Percentiles rank a stretch among this genome's conserved stretches.
These are phyloP conservation scores for Eupithecia subfuscata DNA, from an alignment of 2,888 invertebrate species.

Conservation along the genomic window DNA sequence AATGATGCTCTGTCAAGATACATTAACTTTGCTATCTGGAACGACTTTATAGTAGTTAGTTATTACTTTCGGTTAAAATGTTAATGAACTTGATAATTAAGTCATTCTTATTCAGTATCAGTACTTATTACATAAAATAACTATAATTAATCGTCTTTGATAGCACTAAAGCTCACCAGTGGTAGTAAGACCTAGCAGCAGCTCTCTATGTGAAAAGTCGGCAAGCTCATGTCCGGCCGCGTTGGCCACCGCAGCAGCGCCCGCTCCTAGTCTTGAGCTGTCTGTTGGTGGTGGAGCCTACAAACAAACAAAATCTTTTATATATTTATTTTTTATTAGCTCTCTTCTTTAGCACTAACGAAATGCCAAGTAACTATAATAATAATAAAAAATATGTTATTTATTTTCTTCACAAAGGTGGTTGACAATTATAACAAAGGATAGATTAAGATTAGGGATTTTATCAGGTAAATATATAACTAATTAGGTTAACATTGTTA, in stretches of 20 bases:
- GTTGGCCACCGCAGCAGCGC: slow-evolving; percentile 86
- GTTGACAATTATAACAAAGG: too few relatives aligned
- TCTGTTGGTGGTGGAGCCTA: slow-evolving; percentile 84
- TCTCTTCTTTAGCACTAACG: not conserved
- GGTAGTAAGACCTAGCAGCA: slow-evolving; percentile 93
- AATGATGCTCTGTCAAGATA: slow-evolving; percentile 15
- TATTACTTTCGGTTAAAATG: slow-evolving; percentile 13
- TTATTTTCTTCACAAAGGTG: too few relatives aligned
- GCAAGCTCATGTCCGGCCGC: slow-evolving; percentile 92
- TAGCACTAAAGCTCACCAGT: slow-evolving; percentile 69
- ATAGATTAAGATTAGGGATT: too few relatives aligned
- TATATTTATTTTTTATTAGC: not conserved
- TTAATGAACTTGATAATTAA: slow-evolving; percentile 3
- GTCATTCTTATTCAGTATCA: not conserved
- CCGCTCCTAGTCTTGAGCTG: slow-evolving; percentile 78
- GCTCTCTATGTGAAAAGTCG: slow-evolving; percentile 91
- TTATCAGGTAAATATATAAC: too few relatives aligned
- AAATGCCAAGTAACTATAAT: too few relatives aligned
- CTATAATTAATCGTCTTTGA: not conserved
- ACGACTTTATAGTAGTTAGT: not conserved
- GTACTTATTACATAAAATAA: not conserved
- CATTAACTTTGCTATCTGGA: slow-evolving; percentile 2
- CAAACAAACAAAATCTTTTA: slow-evolving; percentile 3
- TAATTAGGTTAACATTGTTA: not conserved
- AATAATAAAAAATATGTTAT: too few relatives aligned